Evolutionary conservation across 2,888 invertebrate species (phyloP).

Genomic region (Julus scandinavius): DNA sequence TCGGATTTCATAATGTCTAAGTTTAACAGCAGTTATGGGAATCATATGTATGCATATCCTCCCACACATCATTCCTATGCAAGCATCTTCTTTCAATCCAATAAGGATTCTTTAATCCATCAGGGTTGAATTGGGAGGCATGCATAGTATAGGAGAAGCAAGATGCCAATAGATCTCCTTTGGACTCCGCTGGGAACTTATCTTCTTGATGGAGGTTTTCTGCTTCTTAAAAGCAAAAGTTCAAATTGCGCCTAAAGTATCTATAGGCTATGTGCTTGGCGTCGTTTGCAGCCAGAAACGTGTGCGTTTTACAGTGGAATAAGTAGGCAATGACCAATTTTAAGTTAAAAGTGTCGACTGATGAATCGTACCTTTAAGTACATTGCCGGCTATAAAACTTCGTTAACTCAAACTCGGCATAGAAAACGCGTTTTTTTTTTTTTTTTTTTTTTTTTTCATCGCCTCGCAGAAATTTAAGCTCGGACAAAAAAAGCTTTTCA

Average conservation of each 20-base stretch:
- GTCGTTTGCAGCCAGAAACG: constrained; percentile 22
- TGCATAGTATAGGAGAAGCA: neutral
- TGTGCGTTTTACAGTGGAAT: constrained; percentile 34
- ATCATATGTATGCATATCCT: constrained; percentile 25
- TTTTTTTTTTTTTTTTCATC: neutral
- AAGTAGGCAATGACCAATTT: constrained; percentile 39
- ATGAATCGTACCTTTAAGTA: constrained; percentile 38
- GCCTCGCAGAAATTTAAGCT: constrained; percentile 9
- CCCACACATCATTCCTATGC: constrained; percentile 8
- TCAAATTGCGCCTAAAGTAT: constrained; percentile 28
- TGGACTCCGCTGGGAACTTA: constrained; percentile 33
- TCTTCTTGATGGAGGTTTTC: constrained; percentile 33
- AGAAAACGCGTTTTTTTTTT: constrained; percentile 18
- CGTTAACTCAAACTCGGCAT: constrained; percentile 35
- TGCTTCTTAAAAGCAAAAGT: constrained; percentile 33
- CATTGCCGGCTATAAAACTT: constrained; percentile 30
- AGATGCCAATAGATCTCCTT: constrained; percentile 26
- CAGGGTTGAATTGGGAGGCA: constrained; percentile 17
- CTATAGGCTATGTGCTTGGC: neutral
- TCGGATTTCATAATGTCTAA: constrained; percentile 33
- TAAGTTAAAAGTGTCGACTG: constrained; percentile 34
- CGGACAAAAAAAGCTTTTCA: constrained; percentile 14
- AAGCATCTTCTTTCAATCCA: constrained; percentile 19
- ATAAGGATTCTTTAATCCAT: constrained; percentile 26
- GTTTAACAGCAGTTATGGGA: constrained; percentile 26